Base-by-base conservation (phyloP, 2,888 invertebrate genomes). In the Eudemis profundana region DNA sequence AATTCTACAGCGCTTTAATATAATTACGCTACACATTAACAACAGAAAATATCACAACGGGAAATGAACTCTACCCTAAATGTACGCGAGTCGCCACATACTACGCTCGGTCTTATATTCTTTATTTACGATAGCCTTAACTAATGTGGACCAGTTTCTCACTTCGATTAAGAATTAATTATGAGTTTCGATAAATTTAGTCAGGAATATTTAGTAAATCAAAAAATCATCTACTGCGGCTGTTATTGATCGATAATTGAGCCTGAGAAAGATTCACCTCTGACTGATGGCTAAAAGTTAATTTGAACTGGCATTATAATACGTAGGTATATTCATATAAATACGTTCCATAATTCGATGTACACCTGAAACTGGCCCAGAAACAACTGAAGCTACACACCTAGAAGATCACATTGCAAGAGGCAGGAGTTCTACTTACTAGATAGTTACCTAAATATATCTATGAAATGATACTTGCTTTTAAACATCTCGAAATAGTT, bases 361-460 rank as follows among this genome's bases (percentile, higher is more conserved):
- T 60, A 65, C 46, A 33, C 17, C 53, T 65, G 69, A 72, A 74
- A 81, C 78, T 76, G 81, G 77, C 73, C 79, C 76, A 74, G 70
- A 76, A 76, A 70, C 63, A 75, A 73, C 72, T 76, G 69, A 76
- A 76, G 75, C 79, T 83, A 82, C 72, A 70, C 72, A 70, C 72
- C 86, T 90, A 89, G 81, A 88, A 89, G 88, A 90, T 90, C 89
- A 90, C 90, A 90, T 83, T 86, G 87, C 83, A 76, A 84, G 82
- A 87, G 82, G 83, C 85, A 83, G 79, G 78, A 82, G 74, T 79
- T 78, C 80, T 84, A 82, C 42, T 38, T 59, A 36, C 64, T 64
- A 64, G 56, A 29, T 56, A 56, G 56, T 27, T 56, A 56, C 29
- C 44, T 56, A 33, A 4, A 42, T 56, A 42, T 56, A 15, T 44